Conservation (phyloP, 2,888 invertebrate genomes). For the Acanthosepion pharaonis region DNA sequence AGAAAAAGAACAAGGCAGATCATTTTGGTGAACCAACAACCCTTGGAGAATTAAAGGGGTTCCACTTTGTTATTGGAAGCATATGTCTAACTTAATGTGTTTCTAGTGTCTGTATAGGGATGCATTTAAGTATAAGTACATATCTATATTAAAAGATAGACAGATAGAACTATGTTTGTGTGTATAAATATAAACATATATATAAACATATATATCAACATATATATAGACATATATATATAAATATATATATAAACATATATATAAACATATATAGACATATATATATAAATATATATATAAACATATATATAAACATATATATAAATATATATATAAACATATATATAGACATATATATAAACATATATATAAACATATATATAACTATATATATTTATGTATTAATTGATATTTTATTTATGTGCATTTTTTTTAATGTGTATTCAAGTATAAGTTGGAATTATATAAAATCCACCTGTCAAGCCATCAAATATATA, state of each 20-base stretch:
- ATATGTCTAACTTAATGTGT: not conserved
- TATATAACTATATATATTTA: not conserved
- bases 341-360: not conserved
- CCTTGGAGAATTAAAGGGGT: not conserved
- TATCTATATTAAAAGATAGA: not conserved
- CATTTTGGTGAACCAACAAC: not conserved
- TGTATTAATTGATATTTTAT: no score
- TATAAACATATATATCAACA: not conserved
- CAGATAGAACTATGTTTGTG: not conserved
- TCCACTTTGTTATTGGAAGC: not conserved
- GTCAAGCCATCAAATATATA: not conserved
- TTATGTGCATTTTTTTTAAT: no score
- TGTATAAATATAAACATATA: not conserved
- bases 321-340: not conserved
- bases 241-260: no score
- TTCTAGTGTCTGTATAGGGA: not conserved
- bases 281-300: not conserved
- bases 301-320: not conserved
- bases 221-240: no score
- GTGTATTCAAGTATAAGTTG: no score
- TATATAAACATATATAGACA: not conserved
- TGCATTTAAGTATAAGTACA: not conserved
- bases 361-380: not conserved
- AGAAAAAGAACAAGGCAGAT: not conserved
- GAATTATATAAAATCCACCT: not conserved